Base-by-base conservation (phyloP, 2,797 vertebrate genomes). In the Apogon talboti region DNA sequence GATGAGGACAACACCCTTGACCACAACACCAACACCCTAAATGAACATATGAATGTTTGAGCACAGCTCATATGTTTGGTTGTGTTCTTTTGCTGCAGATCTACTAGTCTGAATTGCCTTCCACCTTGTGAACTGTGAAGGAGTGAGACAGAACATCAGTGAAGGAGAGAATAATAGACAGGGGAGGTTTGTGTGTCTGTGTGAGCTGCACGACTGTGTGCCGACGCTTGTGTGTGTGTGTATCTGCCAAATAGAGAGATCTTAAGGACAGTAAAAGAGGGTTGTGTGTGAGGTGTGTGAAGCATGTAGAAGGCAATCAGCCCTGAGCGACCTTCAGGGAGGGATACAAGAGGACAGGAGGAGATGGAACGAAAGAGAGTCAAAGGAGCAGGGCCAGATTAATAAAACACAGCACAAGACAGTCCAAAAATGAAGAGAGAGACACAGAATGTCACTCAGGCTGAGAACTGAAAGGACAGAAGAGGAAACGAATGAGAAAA, bases 261-360 rank as follows among this genome's bases (percentile, higher is more conserved):
- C 61, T 70, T 71, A 46, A 80, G 74, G 69, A 80, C 58, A 66
- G 70, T 67, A 45, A 35, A 19, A 51, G 53, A 67, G 37, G 60
- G 44, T 58, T 44, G 56, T 74, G 78, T 69, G 55, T n/a, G 47
- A 49, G 49, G 30, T 64, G 46, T 49, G 18, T 53, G 63, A 51
- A 49, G 49, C 16, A 45, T 56, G 54, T 52, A 67, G 52, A 51
- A 78, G 46, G 46, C 56, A 74, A 64, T 75, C 76, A 54, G 61
- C 66, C 66, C 67, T 58, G 49, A 78, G 69, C 64, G 11, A 78
- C 78, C 63, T 78, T 57, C 24, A 19, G 74, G 67, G 55, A 41
- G 51, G 48, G 47, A 64, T 41, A 56, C 21, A 54, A 48, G 53
- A 44, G 42, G 69, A n/a, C 40, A 16, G 46, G 43, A 54, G 19